A percentile compares a stretch with the other conserved stretches of the same genome.
These are phyloP conservation scores for Meloe dianella DNA, from an alignment of 2,888 invertebrate genomes.

Conservation along the genomic window DNA sequence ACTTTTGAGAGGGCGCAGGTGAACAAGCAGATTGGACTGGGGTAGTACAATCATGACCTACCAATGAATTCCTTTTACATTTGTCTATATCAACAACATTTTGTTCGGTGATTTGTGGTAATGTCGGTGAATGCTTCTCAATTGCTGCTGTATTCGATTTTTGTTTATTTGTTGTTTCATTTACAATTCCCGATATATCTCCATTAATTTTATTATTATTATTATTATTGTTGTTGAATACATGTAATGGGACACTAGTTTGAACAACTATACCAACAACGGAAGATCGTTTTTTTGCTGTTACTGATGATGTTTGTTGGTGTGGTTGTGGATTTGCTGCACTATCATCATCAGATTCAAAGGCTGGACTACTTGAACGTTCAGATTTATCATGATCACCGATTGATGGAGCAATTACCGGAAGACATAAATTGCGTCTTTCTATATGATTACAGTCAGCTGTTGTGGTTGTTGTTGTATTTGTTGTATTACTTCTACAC, in stretches of 20 bases:
- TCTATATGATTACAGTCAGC: constrained; percentile 42
- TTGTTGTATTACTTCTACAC: constrained; percentile 65
- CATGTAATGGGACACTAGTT: constrained; percentile 64
- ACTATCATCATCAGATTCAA: constrained; percentile 94
- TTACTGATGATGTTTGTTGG: constrained; percentile 53
- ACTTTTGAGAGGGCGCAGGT: constrained; percentile 60
- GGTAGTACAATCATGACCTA: constrained; percentile 47
- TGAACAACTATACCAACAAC: constrained; percentile 74
- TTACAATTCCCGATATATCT: constrained; percentile 59
- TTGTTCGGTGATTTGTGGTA: constrained; percentile 70
- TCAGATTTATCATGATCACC: constrained; percentile 69
- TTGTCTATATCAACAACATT: constrained; percentile 70
- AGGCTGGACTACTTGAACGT: constrained; percentile 90
- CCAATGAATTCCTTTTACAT: constrained; percentile 48
- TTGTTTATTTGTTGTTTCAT: constrained; percentile 39
- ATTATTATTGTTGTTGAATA: constrained; percentile 59
- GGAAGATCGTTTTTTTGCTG: constrained; percentile 68
- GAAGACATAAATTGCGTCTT: constrained; percentile 46
- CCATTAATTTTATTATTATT: constrained; percentile 63
- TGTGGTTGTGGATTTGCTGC: constrained; percentile 43
- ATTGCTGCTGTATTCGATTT: constrained; percentile 20
- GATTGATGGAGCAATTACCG: constrained; percentile 46
- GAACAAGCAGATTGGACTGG: constrained; percentile 52
- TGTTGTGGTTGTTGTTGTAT: constrained; percentile 65
- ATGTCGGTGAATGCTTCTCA: constrained; percentile 54